A percentile compares a stretch with the other conserved stretches of the same genome.
Conservation (phyloP, 1,140 invertebrate genomes). For the Aphidius ervi region DNA sequence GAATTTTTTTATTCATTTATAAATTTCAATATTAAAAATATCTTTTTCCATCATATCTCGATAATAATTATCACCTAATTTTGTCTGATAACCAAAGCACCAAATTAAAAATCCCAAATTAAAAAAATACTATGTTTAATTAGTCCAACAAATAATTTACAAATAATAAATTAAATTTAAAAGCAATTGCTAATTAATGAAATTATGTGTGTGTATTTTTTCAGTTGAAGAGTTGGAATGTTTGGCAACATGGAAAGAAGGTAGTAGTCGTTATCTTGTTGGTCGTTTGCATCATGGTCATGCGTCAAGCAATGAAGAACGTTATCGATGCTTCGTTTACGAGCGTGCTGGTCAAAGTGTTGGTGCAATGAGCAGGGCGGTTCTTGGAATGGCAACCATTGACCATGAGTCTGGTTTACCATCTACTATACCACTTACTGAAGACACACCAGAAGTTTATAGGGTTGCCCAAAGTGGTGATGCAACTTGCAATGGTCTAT, state of each 20-base stretch:
- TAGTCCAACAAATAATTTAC: too few relatives aligned
- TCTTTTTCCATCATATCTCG: background rate
- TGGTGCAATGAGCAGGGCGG: slow-evolving; percentile 39
- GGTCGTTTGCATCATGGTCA: slow-evolving; percentile 76
- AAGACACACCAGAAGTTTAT: slow-evolving; percentile 58
- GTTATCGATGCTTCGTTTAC: slow-evolving; percentile 89
- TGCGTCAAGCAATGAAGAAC: slow-evolving; percentile 84
- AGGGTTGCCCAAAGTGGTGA: slow-evolving; percentile 82
- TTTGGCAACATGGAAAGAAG: slow-evolving; percentile 84
- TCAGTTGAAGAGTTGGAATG: slow-evolving; percentile 84
- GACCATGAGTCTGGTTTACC: slow-evolving; percentile 40
- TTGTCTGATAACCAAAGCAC: background rate
- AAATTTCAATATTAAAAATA: too few relatives aligned
- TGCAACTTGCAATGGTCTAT: slow-evolving; percentile 81
- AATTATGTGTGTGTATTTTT: slow-evolving; percentile 20
- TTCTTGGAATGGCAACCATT: slow-evolving; percentile 38
- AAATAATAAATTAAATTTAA: background rate
- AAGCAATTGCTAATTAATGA: background rate
- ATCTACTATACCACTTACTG: slow-evolving; percentile 36
- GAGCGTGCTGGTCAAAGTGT: slow-evolving; percentile 63
- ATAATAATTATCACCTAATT: background rate
- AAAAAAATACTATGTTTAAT: too few relatives aligned
- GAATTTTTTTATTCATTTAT: too few relatives aligned
- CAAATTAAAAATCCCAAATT: too few relatives aligned
- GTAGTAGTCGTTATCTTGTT: slow-evolving; percentile 79